These are phyloP conservation scores for Trematocara marginatum DNA, from an alignment of 2,113 vertebrate genomes.

Conservation along the genomic window DNA sequence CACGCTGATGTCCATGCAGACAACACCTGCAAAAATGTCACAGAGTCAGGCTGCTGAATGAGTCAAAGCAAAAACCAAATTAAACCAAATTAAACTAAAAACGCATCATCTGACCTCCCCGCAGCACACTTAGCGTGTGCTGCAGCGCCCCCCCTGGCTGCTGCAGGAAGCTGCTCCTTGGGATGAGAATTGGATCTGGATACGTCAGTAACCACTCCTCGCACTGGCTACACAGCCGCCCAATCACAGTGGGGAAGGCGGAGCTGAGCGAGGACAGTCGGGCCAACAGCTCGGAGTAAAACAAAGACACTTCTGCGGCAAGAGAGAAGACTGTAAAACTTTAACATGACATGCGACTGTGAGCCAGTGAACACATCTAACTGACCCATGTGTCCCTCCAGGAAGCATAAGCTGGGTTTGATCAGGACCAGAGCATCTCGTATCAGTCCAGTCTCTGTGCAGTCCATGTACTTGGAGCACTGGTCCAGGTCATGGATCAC, in stretches of 20 bases:
- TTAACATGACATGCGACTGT: not conserved
- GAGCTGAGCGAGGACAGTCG: slow-evolving; percentile 64
- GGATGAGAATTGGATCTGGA: slow-evolving; percentile 70
- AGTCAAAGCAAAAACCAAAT: not conserved
- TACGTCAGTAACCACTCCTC: slow-evolving; percentile 66
- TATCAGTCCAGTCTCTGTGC: slow-evolving; percentile 69
- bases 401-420: slow-evolving; percentile 65
- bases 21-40: slow-evolving; percentile 51
- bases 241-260: slow-evolving; percentile 58
- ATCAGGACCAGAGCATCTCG: slow-evolving; percentile 71
- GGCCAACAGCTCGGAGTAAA: slow-evolving; percentile 73
- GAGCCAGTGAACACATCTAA: not conserved
- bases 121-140: slow-evolving; percentile 57
- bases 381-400: slow-evolving; percentile 66
- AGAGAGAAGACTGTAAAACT: not conserved
- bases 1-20: slow-evolving; percentile 65
- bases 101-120: slow-evolving; percentile 56
- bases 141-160: slow-evolving; percentile 71
- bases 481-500: slow-evolving; percentile 75
- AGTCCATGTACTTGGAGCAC: slow-evolving; percentile 58
- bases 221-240: slow-evolving; percentile 74
- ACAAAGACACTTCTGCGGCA: slow-evolving; percentile 61
- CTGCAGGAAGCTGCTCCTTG: slow-evolving; percentile 74
- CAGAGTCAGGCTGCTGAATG: not conserved
- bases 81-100: not conserved